Conservation (phyloP, 2,797 vertebrate genomes). For the Babyrousa celebensis region DNA sequence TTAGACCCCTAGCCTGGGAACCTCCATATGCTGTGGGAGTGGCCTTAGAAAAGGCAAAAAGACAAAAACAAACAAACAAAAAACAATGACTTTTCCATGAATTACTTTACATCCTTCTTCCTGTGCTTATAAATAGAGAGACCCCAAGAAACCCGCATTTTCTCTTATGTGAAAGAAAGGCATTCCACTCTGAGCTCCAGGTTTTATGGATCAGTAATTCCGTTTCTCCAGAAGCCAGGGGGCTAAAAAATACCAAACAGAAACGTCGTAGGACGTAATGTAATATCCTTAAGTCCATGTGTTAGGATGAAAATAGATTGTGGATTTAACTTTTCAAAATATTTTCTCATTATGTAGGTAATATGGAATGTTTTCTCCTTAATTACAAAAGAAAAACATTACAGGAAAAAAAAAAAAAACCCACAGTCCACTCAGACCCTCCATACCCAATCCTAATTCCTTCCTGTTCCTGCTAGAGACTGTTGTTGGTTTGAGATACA, state of each 20-base stretch:
- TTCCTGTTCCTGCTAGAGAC: background rate
- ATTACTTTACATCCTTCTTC: background rate
- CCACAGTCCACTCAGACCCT: background rate
- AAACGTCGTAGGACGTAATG: background rate
- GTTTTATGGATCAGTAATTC: conserved; percentile 38
- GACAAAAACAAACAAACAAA: too few species aligned
- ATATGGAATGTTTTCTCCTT: conserved; percentile 25
- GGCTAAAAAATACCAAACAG: conserved; percentile 56
- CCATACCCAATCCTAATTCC: background rate
- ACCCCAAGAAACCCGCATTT: background rate
- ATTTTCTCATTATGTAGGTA: conserved; percentile 39
- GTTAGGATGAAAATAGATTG: conserved; percentile 55
- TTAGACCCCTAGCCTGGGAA: too few species aligned
- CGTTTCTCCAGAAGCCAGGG: background rate
- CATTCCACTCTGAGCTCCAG: background rate
- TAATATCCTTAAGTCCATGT: background rate
- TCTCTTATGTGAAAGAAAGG: background rate
- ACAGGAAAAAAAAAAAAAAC: background rate
- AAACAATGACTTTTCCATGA: background rate
- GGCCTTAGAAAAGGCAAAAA: too few species aligned
- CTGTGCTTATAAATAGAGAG: background rate
- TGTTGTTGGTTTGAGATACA: background rate
- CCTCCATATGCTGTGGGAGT: too few species aligned
- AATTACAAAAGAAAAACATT: conserved; percentile 51
- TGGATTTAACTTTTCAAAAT: background rate